These are phyloP conservation scores for Rousettus madagascariensis DNA, from an alignment of 2,797 vertebrate genomes.

Conservation along the genomic window DNA sequence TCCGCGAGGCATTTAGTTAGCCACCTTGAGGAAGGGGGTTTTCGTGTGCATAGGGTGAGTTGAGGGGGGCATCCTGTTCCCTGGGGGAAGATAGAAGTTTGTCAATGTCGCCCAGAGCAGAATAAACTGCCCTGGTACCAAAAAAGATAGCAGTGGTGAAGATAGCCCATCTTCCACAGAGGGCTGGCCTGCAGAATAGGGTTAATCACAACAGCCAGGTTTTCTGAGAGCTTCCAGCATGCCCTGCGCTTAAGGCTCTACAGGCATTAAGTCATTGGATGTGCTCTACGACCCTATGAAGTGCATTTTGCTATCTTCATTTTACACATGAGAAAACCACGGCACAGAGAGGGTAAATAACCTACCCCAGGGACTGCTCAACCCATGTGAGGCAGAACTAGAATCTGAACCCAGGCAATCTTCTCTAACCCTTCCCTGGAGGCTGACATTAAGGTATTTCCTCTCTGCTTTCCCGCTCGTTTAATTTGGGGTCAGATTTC, in stretches of 20 bases:
- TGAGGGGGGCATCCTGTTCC: background rate
- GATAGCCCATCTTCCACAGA: background rate
- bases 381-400: background rate
- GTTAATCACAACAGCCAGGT: background rate
- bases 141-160: background rate
- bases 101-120: background rate
- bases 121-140: background rate
- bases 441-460: rapidly evolving
- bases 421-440: background rate
- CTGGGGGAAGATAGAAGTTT: background rate
- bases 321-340: background rate
- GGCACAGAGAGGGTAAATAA: background rate
- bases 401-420: background rate
- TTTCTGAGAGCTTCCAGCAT: rapidly evolving
- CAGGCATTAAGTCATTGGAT: background rate
- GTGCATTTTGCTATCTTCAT: background rate
- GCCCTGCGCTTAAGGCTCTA: background rate
- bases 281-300: background rate
- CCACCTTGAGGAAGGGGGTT: background rate
- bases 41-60: background rate
- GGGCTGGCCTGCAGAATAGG: background rate
- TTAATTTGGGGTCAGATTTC: background rate
- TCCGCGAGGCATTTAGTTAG: background rate
- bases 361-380: background rate
- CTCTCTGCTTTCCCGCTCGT: background rate